These are phyloP conservation scores for Argynnis bischoffii DNA, from an alignment of 2,888 invertebrate genomes.

Conservation along the genomic window DNA sequence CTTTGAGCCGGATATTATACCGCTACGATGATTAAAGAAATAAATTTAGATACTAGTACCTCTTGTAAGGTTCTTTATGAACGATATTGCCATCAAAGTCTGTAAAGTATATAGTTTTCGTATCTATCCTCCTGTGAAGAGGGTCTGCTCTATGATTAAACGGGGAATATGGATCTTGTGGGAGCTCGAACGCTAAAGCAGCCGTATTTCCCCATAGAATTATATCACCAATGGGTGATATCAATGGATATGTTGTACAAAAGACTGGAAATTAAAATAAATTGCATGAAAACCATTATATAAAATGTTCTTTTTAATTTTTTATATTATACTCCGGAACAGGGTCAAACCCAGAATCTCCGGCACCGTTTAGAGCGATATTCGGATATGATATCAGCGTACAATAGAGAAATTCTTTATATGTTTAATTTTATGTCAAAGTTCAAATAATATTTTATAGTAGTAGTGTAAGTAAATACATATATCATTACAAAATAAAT, in stretches of 20 bases:
- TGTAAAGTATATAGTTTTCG: constrained; percentile 64
- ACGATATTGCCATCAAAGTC: constrained; percentile 65
- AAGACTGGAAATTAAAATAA: constrained; percentile 73
- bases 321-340: too few species aligned
- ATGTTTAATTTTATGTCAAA: too few species aligned
- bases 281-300: neutral
- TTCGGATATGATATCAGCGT: too few species aligned
- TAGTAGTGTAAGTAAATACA: neutral
- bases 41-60: constrained; percentile 55
- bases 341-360: too few species aligned
- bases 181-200: constrained; percentile 89
- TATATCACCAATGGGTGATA: constrained; percentile 78
- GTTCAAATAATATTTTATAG: too few species aligned
- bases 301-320: too few species aligned
- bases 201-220: constrained; percentile 88
- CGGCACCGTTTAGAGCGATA: too few species aligned
- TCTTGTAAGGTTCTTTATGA: constrained; percentile 61
- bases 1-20: constrained; percentile 1
- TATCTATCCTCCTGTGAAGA: constrained; percentile 67
- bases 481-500: neutral
- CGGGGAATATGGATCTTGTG: constrained; percentile 83
- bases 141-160: constrained; percentile 73
- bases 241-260: constrained; percentile 82
- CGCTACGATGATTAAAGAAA: neutral
- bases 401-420: too few species aligned